Evolutionary conservation across 2,113 vertebrate genomes (phyloP).

Genomic region (Eulacestoma nigropectus): DNA sequence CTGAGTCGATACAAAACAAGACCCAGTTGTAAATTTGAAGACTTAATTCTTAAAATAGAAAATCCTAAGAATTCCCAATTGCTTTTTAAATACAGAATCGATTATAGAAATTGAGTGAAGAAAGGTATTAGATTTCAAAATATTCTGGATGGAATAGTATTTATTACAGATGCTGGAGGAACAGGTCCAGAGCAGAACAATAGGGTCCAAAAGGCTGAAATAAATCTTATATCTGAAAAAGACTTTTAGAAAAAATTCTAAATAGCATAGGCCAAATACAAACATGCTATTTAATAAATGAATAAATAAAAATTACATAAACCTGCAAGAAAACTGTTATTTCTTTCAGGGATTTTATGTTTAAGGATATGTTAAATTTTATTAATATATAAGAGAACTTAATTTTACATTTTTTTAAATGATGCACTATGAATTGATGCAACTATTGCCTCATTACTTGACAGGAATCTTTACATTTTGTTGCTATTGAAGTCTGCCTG

Average conservation of each 20-base stretch:
- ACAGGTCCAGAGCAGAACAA: neutral
- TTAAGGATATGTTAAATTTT: neutral
- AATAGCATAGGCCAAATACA: neutral
- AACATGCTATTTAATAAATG: neutral
- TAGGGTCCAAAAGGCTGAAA: neutral
- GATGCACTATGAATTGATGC: neutral
- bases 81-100: neutral
- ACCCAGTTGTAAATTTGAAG: neutral
- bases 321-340: neutral
- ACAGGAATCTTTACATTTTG: neutral
- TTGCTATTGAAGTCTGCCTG: neutral
- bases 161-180: neutral
- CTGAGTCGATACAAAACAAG: neutral
- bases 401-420: neutral
- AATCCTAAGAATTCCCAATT: neutral
- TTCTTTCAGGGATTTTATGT: neutral
- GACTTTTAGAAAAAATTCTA: neutral
- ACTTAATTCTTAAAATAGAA: neutral
- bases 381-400: neutral
- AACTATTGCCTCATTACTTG: neutral
- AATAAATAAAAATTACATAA: neutral
- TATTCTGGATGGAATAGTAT: neutral
- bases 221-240: neutral
- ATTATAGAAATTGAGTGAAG: neutral
- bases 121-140: neutral